Conservation (phyloP, 2,113 vertebrate genomes). For the Sapayoa aenigma region DNA sequence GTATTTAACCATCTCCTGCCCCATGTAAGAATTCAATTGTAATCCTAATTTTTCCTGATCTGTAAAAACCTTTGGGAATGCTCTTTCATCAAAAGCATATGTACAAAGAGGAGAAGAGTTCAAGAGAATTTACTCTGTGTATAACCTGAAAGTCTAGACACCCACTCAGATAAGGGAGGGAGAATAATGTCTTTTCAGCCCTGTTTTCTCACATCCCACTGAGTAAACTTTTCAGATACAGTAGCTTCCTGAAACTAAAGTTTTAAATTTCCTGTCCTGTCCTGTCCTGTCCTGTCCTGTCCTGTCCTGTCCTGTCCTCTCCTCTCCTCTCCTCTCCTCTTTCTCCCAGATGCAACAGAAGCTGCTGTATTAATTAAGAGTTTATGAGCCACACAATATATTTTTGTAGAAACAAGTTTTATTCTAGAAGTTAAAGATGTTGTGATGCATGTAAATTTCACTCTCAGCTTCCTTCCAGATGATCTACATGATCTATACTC, state of each 20-base stretch:
- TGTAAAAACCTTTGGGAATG: not conserved
- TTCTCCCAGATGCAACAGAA: not conserved
- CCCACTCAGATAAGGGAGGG: not conserved
- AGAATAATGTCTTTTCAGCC: not conserved
- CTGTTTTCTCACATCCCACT: not conserved
- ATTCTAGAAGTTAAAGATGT: not conserved
- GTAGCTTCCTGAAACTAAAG: not conserved
- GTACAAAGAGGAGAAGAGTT: not conserved
- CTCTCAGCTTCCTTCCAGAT: not conserved
- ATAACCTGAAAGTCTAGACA: not conserved
- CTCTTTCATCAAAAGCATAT: not conserved
- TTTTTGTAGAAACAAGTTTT: not conserved
- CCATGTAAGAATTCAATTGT: not conserved
- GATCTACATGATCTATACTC: not conserved
- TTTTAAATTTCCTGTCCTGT: no score
- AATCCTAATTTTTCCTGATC: not conserved
- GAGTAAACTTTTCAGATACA: not conserved
- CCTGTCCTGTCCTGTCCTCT: no score
- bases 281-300: no score
- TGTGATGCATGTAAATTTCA: not conserved
- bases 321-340: no score
- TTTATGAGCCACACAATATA: not conserved
- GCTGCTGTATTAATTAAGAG: not conserved
- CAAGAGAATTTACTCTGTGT: not conserved
- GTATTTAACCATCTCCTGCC: not conserved